Conservation (phyloP, 2,888 invertebrate species). For the Acanthosoma haemorrhoidale region DNA sequence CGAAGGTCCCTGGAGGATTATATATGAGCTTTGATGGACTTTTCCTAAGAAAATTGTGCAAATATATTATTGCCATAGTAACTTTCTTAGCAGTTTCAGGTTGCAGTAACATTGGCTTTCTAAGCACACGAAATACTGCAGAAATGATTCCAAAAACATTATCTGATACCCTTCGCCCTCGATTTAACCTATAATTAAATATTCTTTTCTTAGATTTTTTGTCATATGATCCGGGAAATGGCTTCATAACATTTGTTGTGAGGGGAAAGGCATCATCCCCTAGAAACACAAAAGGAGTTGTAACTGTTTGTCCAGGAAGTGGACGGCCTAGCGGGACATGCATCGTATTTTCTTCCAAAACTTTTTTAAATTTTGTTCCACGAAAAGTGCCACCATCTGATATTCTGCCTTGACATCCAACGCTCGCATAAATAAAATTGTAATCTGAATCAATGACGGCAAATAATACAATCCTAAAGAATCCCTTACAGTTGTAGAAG, state of each 20-base stretch:
- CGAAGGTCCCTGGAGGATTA: slow-evolving; percentile 34
- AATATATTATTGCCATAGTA: slow-evolving; percentile 38
- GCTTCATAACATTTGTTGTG: slow-evolving; percentile 38
- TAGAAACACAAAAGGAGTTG: slow-evolving; percentile 37
- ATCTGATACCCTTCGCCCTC: slow-evolving; percentile 40
- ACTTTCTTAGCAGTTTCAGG: slow-evolving; percentile 39
- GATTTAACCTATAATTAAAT: slow-evolving; percentile 40
- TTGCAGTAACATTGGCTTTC: slow-evolving; percentile 38
- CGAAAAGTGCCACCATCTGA: slow-evolving; percentile 41
- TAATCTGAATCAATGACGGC: slow-evolving; percentile 42
- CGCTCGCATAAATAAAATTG: slow-evolving; percentile 42
- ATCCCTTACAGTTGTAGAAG: slow-evolving; percentile 42
- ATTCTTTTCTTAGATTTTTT: slow-evolving; percentile 34
- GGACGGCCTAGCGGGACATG: slow-evolving; percentile 27
- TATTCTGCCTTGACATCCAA: slow-evolving; percentile 43
- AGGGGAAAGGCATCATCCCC: slow-evolving; percentile 42
- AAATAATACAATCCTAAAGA: slow-evolving; percentile 41
- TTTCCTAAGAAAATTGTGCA: slow-evolving; percentile 41
- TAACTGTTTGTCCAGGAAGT: slow-evolving; percentile 26
- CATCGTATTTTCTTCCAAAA: slow-evolving; percentile 27
- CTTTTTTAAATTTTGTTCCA: slow-evolving; percentile 28
- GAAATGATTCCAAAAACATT: slow-evolving; percentile 41
- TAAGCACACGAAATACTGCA: slow-evolving; percentile 40
- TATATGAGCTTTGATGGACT: slow-evolving; percentile 34
- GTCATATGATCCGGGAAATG: slow-evolving; percentile 27